Evolutionary conservation across 2,888 invertebrate species (phyloP).

Genomic region (Erpobdella octoculata): DNA sequence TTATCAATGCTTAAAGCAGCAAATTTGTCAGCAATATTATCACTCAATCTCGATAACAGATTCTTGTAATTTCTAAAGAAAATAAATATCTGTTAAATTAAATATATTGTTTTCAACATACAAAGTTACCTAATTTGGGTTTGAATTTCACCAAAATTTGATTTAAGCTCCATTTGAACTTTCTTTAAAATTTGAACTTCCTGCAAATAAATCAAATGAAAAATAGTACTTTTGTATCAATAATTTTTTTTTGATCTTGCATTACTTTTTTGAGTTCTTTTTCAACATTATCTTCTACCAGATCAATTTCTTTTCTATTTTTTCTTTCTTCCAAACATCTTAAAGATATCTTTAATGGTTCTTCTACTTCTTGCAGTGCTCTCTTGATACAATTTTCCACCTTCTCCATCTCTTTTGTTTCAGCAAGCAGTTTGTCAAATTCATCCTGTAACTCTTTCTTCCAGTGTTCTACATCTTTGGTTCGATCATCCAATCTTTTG

Average conservation of each 20-base stretch:
- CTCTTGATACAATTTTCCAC: slow-evolving; percentile 26
- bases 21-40: slow-evolving; percentile 22
- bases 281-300: slow-evolving; percentile 29
- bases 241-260: background rate
- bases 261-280: slow-evolving; percentile 24
- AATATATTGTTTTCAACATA: background rate
- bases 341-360: slow-evolving; percentile 16
- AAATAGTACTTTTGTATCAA: background rate
- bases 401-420: slow-evolving; percentile 19
- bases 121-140: slow-evolving; percentile 11
- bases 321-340: slow-evolving; percentile 24
- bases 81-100: background rate
- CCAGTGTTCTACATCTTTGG: slow-evolving; percentile 25
- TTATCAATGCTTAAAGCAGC: slow-evolving; percentile 18
- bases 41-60: background rate
- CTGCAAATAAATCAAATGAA: slow-evolving; percentile 5
- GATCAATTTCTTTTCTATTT: slow-evolving; percentile 26
- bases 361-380: slow-evolving; percentile 21
- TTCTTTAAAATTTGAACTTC: slow-evolving; percentile 24
- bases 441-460: slow-evolving; percentile 28
- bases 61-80: background rate
- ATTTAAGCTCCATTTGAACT: slow-evolving; percentile 20
- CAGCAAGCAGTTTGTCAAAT: slow-evolving; percentile 18
- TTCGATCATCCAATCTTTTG: slow-evolving; percentile 27
- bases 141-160: slow-evolving; percentile 18